Base-by-base conservation (phyloP, 2,888 invertebrate species). In the Drosophila imparisetae region DNA sequence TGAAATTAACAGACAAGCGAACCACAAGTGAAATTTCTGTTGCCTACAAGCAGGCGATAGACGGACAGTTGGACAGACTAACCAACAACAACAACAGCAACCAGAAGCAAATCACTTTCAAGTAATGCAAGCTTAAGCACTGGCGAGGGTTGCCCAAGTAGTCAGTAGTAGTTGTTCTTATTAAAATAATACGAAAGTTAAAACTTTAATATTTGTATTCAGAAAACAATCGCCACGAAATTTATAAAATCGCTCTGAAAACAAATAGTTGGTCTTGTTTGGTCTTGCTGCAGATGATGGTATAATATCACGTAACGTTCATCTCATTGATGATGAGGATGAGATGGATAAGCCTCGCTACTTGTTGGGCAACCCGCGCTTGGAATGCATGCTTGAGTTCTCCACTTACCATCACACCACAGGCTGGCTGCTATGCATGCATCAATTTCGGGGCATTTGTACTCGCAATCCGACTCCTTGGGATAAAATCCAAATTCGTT, bases 401-500 rank as follows among this genome's bases (percentile, higher is more conserved):
- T 77, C 91, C 91, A 92, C 91, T 94, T 94, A 81, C 96, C 96
- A 92, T 96, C 96, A 92, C 96, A 96, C 96, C 96, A 96, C 83
- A 97, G 93, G 86, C 94, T 95, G 67, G 94, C 94, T 91, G 95
- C 95, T 92, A 96, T 96, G 93, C 97, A 97, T 52, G 96, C 96
- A 91, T 95, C 95, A 87, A 97, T 94, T 93, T 96, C 95, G 18
- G 95, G 95, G 93, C 96, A 96, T 91, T 94, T 95, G 90, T 94
- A 94, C 80, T 94, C 93, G 91, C 95, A 95, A 83, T 95, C 95
- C 66, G 92, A 90, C 79, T 93, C 93, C 81, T 91, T 92, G 80
- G 93, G 93, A 91, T 93, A 93, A 58, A 93, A 91, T 77, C 93
- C 93, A 84, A 93, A 93, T 77, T 93, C 93, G 74, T 90, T 92